These are phyloP conservation scores for Tetramorium simillimum DNA, from an alignment of 1,140 invertebrate species.

Conservation along the genomic window DNA sequence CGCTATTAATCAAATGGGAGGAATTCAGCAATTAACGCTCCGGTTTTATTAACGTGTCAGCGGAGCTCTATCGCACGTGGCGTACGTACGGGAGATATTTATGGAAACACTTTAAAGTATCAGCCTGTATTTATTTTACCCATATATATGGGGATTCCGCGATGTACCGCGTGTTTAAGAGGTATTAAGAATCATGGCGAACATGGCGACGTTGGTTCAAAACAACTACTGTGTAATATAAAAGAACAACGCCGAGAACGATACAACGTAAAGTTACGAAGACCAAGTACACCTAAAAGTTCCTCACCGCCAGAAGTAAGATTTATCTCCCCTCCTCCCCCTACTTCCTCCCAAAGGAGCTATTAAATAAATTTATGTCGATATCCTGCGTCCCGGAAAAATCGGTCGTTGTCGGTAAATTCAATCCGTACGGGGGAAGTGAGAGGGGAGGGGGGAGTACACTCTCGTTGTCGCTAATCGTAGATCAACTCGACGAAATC, in stretches of 20 bases:
- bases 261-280: neutral
- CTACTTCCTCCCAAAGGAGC: neutral
- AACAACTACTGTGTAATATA: neutral
- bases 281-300: conserved; percentile 18
- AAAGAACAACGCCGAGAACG: neutral
- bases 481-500: conserved; percentile 25
- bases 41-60: conserved; percentile 61
- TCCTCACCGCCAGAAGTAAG: neutral
- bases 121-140: neutral
- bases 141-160: neutral
- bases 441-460: no score
- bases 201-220: neutral
- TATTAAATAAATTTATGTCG: conserved; percentile 37
- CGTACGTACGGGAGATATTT: conserved; percentile 30
- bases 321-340: neutral
- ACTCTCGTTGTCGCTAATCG: conserved; percentile 26
- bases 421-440: conserved; percentile 10
- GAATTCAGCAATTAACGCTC: conserved; percentile 66
- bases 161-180: neutral
- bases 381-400: neutral
- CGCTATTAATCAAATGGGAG: conserved; percentile 60
- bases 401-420: conserved; percentile 21
- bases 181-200: neutral
- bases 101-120: neutral
- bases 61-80: neutral